Base-by-base conservation (phyloP, 2,113 vertebrate genomes). In the Arizona elegans region DNA sequence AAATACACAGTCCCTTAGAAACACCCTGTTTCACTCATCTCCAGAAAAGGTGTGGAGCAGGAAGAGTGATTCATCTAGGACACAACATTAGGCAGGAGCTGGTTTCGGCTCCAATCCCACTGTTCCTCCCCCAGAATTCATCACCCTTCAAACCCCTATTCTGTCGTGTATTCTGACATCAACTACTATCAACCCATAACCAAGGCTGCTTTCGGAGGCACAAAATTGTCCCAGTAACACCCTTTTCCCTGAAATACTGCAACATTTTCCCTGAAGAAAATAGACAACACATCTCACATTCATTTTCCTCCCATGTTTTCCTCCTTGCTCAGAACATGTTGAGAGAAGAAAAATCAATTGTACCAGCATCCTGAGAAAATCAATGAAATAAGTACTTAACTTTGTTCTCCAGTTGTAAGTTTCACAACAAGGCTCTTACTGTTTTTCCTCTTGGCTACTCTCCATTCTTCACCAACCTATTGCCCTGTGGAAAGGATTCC, bases 41-140 rank as follows among this genome's bases (percentile, higher is more conserved):
- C 81, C 56, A 65, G 86, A 65, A 59, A 90, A 93, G 93, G 89
- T 91, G 90, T 91, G 86, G 90, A 87, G 15, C 56, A 93, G 90
- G 93, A 91, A 93, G 62, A 58, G 4, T 17, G 89, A 24, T 26
- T 24, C 75, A 6, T 0, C 15, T 0, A 5, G 3, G 56, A 15
- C 91, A 87, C 53, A 62, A 87, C 0, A 21, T 2, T 0, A 62
- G 75, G 59, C 52, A 24, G 0, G 1, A 86, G n/a, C 56, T 9
- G 55, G 38, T 94, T 59, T 93, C 87, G 87, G 70, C 90, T 92
- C 47, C 17, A 38, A 38, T 92, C 55, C 91, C 7, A 0, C 54
- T 15, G 0, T 62, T 62, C 0, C 54, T 86, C 47, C 43, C 89
- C 56, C 81, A 93, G 81, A 90, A 90, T 65, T 54, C 47, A 93